Conservation (phyloP, 2,888 invertebrate species). For the Empis livida region DNA sequence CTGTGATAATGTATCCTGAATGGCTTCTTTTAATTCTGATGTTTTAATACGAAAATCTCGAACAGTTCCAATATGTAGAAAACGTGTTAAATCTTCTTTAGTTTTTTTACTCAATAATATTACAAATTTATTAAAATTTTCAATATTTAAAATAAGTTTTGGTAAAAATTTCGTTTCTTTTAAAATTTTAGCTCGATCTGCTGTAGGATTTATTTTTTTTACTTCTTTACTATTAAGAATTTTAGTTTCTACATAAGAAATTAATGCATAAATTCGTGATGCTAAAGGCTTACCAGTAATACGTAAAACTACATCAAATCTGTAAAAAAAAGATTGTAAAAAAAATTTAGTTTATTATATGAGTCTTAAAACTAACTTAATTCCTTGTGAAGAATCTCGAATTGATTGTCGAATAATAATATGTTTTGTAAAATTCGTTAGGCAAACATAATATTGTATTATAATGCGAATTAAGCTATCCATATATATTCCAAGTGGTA, state of each 20-base stretch:
- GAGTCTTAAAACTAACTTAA: slow-evolving; percentile 17
- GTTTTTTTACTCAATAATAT: slow-evolving; percentile 45
- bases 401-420: slow-evolving; percentile 39
- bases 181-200: slow-evolving; percentile 40
- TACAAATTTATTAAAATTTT: slow-evolving; percentile 46
- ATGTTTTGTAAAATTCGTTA: slow-evolving; percentile 46
- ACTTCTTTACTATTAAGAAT: slow-evolving; percentile 17
- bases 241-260: slow-evolving; percentile 42
- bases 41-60: slow-evolving; percentile 48
- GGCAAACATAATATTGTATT: slow-evolving; percentile 40
- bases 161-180: slow-evolving; percentile 48
- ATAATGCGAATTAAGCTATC: slow-evolving; percentile 44
- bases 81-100: slow-evolving; percentile 37
- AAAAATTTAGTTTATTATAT: neutral
- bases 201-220: slow-evolving; percentile 31
- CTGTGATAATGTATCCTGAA: slow-evolving; percentile 35
- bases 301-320: slow-evolving; percentile 40
- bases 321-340: slow-evolving; percentile 16
- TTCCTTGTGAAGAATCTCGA: slow-evolving; percentile 21
- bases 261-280: slow-evolving; percentile 41
- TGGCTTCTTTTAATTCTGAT: slow-evolving; percentile 38
- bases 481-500: slow-evolving; percentile 40
- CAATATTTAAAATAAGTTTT: slow-evolving; percentile 46
- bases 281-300: slow-evolving; percentile 43
- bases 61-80: slow-evolving; percentile 45